Evolutionary conservation across 2,113 vertebrate genomes (phyloP).

Genomic region (Brevimyrus niger): DNA sequence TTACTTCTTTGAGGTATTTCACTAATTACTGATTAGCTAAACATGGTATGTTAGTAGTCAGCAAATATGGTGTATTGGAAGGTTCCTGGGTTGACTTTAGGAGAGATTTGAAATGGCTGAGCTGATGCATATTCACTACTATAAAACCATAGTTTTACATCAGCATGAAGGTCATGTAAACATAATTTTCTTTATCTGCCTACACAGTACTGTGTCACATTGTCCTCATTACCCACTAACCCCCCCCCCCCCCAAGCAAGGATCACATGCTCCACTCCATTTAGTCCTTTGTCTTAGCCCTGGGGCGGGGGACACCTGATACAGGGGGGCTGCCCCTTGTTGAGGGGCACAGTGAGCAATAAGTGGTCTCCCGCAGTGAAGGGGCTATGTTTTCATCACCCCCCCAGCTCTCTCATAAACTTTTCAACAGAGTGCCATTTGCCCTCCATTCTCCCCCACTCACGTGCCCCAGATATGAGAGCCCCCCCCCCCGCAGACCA

Average conservation of each 20-base stretch:
- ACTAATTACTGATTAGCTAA: not conserved
- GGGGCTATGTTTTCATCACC: constrained; percentile 47
- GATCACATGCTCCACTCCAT: not conserved
- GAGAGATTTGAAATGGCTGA: not conserved
- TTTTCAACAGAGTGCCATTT: constrained; percentile 44
- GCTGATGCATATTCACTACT: not conserved
- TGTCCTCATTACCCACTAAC: not conserved
- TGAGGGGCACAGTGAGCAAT: constrained; percentile 41
- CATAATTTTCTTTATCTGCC: not conserved
- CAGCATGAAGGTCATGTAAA: not conserved
- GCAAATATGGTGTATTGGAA: not conserved
- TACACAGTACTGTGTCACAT: not conserved
- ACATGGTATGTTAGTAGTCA: not conserved
- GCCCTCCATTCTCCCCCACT: not conserved
- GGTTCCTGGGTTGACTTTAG: not conserved
- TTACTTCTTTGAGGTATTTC: not conserved
- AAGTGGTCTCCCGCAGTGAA: constrained; percentile 32
- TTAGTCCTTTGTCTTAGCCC: not conserved
- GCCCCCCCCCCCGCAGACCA: not conserved
- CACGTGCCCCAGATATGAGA: not conserved
- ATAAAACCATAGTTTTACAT: not conserved
- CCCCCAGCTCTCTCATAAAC: constrained; percentile 55
- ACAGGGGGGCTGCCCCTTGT: constrained; percentile 16
- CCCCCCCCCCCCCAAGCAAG: not conserved
- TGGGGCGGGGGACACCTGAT: constrained; percentile 34